Conservation (phyloP, 1,140 invertebrate genomes). For the Drepana arcuata region DNA sequence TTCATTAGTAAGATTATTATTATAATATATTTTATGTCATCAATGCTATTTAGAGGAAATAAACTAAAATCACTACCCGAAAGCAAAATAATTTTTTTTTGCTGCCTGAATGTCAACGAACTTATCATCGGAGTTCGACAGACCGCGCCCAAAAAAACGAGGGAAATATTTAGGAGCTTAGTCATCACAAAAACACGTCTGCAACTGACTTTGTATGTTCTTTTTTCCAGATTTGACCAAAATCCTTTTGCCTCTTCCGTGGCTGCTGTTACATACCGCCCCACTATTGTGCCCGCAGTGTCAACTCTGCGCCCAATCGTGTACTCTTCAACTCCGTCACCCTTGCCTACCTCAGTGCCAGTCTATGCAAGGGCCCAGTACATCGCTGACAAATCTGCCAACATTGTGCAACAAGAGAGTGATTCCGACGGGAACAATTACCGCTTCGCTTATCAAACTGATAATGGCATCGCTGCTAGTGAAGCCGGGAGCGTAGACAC, state of each 20-base stretch:
- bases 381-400: conserved; percentile 27
- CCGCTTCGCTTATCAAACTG: conserved; percentile 49
- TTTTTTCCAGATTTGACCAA: conserved; percentile 10
- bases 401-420: conserved; percentile 43
- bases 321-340: conserved; percentile 5
- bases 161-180: no score
- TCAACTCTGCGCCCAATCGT: not conserved
- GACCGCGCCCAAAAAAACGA: no score
- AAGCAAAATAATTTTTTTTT: no score
- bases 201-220: not conserved
- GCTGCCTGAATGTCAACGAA: no score
- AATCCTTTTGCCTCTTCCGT: not conserved
- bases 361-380: conserved; percentile 20
- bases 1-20: no score
- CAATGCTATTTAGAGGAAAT: no score
- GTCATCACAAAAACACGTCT: no score
- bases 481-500: conserved; percentile 64
- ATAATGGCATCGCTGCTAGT: conserved; percentile 59
- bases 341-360: conserved; percentile 8
- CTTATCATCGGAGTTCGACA: no score
- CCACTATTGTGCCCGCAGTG: no score
- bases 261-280: conserved; percentile 7
- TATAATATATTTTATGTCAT: no score
- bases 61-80: no score
- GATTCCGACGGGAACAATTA: conserved; percentile 40